Conservation (phyloP, 1,140 invertebrate species). For the Lordiphosa stackelbergi region DNA sequence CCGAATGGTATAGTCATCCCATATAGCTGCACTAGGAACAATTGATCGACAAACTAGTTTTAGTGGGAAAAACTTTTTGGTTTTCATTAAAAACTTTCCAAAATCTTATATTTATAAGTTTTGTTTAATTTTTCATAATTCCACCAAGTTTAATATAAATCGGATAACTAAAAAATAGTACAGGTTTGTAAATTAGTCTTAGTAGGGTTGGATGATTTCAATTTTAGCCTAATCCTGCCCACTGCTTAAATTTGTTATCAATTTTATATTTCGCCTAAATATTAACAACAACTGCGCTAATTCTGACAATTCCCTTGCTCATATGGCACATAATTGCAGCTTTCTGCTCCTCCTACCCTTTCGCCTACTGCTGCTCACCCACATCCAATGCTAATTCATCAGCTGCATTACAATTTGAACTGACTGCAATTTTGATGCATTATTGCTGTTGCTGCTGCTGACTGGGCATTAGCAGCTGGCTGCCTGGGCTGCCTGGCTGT, state of each 20-base stretch:
- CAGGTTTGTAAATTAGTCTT: no score
- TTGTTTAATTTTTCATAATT: no score
- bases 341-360: background rate
- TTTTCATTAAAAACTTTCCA: no score
- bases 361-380: background rate
- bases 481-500: constrained; percentile 47
- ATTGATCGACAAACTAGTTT: no score
- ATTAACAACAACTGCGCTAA: constrained; percentile 19
- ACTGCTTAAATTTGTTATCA: background rate
- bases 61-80: no score
- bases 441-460: constrained; percentile 13
- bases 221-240: no score
- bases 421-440: constrained; percentile 42
- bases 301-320: constrained; percentile 36
- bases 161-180: no score
- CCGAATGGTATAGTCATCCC: no score
- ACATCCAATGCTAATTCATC: constrained; percentile 39
- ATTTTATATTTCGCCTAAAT: constrained; percentile 7
- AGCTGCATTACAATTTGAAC: constrained; percentile 49
- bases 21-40: no score
- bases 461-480: constrained; percentile 14
- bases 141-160: no score
- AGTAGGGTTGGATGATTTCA: no score
- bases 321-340: constrained; percentile 44
- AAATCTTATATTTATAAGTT: no score